Conservation (phyloP, 1,140 invertebrate genomes). For the Cryptotermes secundus region DNA sequence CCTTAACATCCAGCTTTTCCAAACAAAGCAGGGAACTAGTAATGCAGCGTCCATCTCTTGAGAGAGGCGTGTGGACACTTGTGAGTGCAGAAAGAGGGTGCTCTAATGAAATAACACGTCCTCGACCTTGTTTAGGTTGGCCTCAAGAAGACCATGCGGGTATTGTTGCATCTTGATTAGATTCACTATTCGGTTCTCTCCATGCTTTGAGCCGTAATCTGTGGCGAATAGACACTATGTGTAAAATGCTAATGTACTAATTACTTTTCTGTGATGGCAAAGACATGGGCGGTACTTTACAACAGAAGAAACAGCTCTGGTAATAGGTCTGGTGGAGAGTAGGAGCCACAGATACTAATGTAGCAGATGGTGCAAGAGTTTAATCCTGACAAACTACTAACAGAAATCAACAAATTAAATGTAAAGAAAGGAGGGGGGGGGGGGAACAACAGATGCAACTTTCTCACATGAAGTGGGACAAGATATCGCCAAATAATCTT, state of each 20-base stretch:
- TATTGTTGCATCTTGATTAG: neutral
- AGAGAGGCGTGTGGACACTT: neutral
- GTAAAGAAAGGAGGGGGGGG: no score
- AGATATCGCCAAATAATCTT: no score
- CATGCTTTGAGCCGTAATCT: neutral
- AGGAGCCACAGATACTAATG: no score
- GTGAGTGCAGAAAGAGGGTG: neutral
- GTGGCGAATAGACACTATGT: neutral
- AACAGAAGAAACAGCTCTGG: no score
- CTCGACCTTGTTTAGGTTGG: neutral
- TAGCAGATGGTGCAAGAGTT: no score
- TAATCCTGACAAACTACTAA: no score
- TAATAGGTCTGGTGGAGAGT: no score
- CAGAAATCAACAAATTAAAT: no score
- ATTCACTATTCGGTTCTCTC: neutral
- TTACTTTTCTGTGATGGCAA: no score
- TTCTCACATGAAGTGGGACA: no score
- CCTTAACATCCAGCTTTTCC: neutral
- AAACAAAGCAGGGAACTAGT: neutral
- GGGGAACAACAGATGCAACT: no score
- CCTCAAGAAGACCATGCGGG: neutral
- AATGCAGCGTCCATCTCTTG: neutral
- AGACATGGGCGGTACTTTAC: no score
- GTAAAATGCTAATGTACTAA: neutral
- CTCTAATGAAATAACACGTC: neutral